Conservation (phyloP, 1,140 invertebrate genomes). For the Orussus abietinus region DNA sequence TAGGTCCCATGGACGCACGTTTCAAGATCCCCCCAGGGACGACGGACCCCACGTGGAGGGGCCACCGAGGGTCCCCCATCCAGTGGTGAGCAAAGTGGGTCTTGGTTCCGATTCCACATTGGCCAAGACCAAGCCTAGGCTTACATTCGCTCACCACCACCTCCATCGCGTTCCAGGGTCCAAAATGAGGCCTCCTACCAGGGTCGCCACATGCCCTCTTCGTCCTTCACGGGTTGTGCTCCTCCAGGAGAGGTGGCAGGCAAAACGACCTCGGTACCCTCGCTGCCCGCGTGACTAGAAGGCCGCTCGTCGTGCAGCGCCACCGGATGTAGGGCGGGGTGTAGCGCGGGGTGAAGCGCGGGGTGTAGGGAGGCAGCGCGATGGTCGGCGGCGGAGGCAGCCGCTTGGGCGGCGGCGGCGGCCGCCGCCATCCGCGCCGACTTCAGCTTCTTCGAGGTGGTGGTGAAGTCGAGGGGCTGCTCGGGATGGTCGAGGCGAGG, state of each 20-base stretch:
- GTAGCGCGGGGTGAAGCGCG: neutral
- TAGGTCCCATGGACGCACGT: no score
- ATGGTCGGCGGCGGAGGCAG: neutral
- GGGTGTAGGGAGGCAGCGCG: no score
- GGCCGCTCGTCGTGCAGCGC: conserved; percentile 33
- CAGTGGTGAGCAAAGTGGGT: no score
- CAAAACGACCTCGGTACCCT: conserved; percentile 27
- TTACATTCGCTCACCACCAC: no score
- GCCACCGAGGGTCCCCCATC: no score
- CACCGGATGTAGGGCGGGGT: neutral
- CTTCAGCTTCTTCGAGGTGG: conserved; percentile 41
- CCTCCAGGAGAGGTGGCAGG: conserved; percentile 32
- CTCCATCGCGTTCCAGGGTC: no score
- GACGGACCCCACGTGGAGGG: no score
- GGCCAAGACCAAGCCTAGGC: no score
- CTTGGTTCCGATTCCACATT: no score
- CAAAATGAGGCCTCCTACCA: no score
- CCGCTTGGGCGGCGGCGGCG: neutral
- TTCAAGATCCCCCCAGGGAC: no score
- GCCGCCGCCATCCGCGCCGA: conserved; percentile 15
- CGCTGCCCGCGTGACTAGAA: conserved; percentile 34
- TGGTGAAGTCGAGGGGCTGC: conserved; percentile 47
- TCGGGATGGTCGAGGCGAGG: conserved; percentile 42
- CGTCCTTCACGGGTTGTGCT: conserved; percentile 40
- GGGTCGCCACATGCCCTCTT: conserved; percentile 53